Conservation (phyloP, 2,888 invertebrate species). For the Spisula solida region DNA sequence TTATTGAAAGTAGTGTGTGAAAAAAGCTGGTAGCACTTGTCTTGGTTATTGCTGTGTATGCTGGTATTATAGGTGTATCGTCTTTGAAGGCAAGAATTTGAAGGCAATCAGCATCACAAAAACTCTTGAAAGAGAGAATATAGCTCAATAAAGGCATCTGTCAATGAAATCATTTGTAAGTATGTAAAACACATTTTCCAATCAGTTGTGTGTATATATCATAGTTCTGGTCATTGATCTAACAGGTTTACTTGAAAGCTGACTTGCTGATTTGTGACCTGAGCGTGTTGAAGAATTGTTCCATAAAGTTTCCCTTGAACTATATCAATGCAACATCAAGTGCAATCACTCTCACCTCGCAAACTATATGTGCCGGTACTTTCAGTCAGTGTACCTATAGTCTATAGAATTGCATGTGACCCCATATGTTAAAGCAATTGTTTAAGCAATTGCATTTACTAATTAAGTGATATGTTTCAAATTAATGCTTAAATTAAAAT, state of each 20-base stretch:
- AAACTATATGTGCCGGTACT: too few relatives aligned
- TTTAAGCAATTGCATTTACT: too few relatives aligned
- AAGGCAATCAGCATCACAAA: neutral
- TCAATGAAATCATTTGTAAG: slow-evolving; percentile 9
- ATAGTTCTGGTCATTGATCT: slow-evolving; percentile 13
- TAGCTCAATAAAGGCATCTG: slow-evolving; percentile 25
- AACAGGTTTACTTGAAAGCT: neutral
- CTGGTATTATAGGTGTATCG: neutral
- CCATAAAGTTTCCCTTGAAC: too few relatives aligned
- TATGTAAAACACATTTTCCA: neutral
- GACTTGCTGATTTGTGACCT: too few relatives aligned
- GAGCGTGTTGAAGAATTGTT: too few relatives aligned
- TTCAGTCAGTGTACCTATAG: too few relatives aligned
- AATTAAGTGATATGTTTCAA: too few relatives aligned
- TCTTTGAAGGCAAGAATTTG: neutral
- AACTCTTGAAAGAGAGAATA: neutral
- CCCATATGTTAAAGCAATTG: too few relatives aligned
- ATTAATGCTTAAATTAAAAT: too few relatives aligned
- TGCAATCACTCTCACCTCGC: too few relatives aligned
- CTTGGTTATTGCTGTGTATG: neutral
- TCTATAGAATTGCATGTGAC: too few relatives aligned
- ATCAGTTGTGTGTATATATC: neutral
- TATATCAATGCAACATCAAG: too few relatives aligned
- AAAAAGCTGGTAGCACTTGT: slow-evolving; percentile 8
- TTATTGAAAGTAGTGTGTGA: neutral